Conservation (phyloP, 2,797 vertebrate genomes). For the Anas georgica region DNA sequence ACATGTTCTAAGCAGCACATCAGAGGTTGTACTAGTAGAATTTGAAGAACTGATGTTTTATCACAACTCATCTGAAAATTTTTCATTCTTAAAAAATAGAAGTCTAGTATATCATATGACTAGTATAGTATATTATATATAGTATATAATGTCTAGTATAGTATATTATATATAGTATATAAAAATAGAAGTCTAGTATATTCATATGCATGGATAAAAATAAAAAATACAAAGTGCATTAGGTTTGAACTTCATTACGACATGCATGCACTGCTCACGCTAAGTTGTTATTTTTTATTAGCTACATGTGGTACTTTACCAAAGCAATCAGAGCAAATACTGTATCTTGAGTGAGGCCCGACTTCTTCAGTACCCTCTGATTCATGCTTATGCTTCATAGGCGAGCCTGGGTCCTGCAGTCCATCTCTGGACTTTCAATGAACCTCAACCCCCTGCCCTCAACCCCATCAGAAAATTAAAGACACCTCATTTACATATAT, state of each 20-base stretch:
- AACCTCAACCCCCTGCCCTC: background rate
- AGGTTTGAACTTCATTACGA: background rate
- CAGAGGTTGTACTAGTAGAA: background rate
- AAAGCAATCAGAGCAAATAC: background rate
- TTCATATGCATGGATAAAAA: background rate
- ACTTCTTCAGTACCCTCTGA: background rate
- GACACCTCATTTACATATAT: background rate
- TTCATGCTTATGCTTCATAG: background rate
- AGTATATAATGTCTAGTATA: no score
- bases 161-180: no score
- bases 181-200: background rate
- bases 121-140: no score
- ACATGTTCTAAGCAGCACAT: background rate
- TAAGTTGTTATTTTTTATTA: background rate
- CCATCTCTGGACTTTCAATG: background rate
- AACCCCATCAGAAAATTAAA: background rate
- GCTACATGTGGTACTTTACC: background rate
- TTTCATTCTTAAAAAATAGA: background rate
- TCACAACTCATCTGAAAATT: background rate
- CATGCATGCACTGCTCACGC: background rate
- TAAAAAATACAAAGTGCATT: background rate
- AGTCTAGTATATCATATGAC: background rate
- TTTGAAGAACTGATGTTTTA: background rate
- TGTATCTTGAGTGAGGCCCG: background rate
- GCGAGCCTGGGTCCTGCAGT: background rate